phyloP scores from a whole-genome alignment of 2,113 vertebrate genomes.

The Petaurus breviceps region DNA sequence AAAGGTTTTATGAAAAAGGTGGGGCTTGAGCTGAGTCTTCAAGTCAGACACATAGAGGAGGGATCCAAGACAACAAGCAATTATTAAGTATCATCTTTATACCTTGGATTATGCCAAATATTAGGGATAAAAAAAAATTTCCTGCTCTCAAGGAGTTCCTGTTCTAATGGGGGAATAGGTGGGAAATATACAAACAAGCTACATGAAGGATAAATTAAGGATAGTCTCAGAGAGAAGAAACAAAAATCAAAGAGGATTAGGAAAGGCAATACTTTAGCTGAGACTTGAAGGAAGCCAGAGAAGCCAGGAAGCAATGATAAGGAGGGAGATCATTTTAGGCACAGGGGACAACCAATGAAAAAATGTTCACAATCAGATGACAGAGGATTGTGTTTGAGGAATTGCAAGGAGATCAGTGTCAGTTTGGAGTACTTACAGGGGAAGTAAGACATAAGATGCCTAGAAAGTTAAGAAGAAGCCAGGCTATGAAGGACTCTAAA shows the following conservation, averaged over 20 bases:
- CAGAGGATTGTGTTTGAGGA: too few relatives aligned
- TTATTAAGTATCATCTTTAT: neutral
- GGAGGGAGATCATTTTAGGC: too few relatives aligned
- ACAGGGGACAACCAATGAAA: too few relatives aligned
- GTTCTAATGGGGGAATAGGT: neutral
- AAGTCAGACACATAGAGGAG: neutral
- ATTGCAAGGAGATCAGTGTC: neutral
- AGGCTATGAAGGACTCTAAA: neutral
- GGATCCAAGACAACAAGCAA: neutral
- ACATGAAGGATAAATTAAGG: neutral
- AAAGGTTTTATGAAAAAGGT: neutral
- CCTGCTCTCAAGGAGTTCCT: conserved; percentile 4
- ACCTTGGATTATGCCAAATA: neutral
- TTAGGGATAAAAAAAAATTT: conserved; percentile 7
- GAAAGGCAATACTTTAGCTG: too few relatives aligned
- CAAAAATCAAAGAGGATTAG: neutral
- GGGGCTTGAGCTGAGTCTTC: neutral
- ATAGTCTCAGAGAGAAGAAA: too few relatives aligned
- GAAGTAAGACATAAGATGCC: too few relatives aligned
- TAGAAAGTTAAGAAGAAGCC: neutral
- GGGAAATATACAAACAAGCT: neutral
- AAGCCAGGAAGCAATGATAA: too few relatives aligned
- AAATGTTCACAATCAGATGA: too few relatives aligned
- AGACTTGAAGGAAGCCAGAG: too few relatives aligned
- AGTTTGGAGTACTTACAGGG: neutral